Percentiles rank a stretch among this genome's conserved stretches.
Evolutionary conservation across 2,797 vertebrate genomes (phyloP).

Genomic region (Pangasius macronema): DNA sequence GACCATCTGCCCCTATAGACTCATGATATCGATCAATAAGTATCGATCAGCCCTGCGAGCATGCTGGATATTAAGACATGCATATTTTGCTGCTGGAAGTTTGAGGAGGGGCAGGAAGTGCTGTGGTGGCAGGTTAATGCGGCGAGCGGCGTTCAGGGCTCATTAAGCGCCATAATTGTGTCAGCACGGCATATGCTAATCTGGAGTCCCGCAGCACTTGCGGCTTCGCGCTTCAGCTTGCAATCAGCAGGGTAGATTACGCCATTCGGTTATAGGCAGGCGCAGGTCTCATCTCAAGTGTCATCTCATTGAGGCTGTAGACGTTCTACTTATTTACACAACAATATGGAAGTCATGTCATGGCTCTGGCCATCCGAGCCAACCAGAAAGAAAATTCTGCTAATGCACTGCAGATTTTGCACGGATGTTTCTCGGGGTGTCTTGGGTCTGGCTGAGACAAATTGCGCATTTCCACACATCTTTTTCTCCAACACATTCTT

Average conservation of each 20-base stretch:
- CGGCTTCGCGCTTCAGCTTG: slow-evolving; percentile 42
- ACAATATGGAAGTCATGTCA: not conserved
- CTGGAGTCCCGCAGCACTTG: slow-evolving; percentile 45
- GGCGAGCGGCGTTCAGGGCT: slow-evolving; percentile 47
- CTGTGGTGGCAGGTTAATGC: slow-evolving; percentile 45
- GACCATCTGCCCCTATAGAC: slow-evolving; percentile 8
- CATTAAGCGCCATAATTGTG: slow-evolving; percentile 60
- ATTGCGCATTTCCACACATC: not conserved
- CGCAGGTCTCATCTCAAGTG: not conserved
- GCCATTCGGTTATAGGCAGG: not conserved
- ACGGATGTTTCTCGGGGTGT: not conserved
- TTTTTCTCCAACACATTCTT: not conserved
- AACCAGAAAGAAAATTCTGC: not conserved
- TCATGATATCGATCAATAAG: slow-evolving; percentile 34
- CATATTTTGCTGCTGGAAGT: slow-evolving; percentile 40
- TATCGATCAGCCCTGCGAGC: slow-evolving; percentile 33
- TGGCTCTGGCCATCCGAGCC: too few species aligned
- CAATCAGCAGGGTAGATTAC: slow-evolving; percentile 17
- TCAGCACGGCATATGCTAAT: slow-evolving; percentile 56
- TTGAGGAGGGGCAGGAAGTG: slow-evolving; percentile 18
- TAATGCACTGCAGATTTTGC: not conserved
- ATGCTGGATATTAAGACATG: slow-evolving; percentile 26
- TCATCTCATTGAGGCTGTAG: not conserved
- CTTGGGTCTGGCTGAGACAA: not conserved
- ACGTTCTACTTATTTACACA: not conserved